A percentile compares a stretch with the other conserved stretches of the same genome.
Conservation (phyloP, 2,888 invertebrate genomes). For the Conchocele bisecta region DNA sequence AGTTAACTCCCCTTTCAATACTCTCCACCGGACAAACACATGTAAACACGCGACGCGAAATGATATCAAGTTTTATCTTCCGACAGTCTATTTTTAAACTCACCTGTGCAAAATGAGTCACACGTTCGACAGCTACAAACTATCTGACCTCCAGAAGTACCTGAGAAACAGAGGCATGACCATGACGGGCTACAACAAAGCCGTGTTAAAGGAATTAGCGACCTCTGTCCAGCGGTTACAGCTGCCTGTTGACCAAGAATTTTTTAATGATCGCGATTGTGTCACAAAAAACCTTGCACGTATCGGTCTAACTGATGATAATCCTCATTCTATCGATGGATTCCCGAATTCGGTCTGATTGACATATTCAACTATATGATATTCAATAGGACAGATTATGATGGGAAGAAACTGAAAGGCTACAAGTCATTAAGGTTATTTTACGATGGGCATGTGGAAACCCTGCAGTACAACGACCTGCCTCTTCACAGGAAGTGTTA, state of each 20-base stretch:
- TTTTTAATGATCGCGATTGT: neutral
- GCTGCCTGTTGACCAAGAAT: slow-evolving; percentile 4
- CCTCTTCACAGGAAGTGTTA: neutral
- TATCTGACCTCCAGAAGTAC: too few species aligned
- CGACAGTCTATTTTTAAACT: too few species aligned
- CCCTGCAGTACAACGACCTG: slow-evolving; percentile 3
- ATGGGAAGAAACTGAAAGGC: slow-evolving; percentile 26
- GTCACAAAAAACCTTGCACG: neutral
- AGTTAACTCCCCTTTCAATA: too few species aligned
- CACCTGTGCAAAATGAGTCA: too few species aligned
- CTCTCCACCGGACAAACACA: too few species aligned
- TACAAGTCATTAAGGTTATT: slow-evolving; percentile 21
- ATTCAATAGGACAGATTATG: slow-evolving; percentile 22
- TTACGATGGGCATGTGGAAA: slow-evolving; percentile 14
- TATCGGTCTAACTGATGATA: neutral
- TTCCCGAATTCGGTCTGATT: slow-evolving; percentile 24
- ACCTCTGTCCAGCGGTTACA: slow-evolving; percentile 1
- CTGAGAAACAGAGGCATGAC: neutral
- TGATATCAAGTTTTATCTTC: too few species aligned
- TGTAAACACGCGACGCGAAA: too few species aligned
- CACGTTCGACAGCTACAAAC: too few species aligned
- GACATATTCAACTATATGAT: slow-evolving; percentile 30
- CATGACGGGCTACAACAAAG: neutral
- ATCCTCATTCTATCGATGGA: neutral
- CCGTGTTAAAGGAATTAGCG: slow-evolving; percentile 5